Percentiles rank a stretch among this genome's conserved stretches.
These are phyloP conservation scores for Fopius arisanus DNA, from an alignment of 1,140 invertebrate genomes.

Conservation along the genomic window DNA sequence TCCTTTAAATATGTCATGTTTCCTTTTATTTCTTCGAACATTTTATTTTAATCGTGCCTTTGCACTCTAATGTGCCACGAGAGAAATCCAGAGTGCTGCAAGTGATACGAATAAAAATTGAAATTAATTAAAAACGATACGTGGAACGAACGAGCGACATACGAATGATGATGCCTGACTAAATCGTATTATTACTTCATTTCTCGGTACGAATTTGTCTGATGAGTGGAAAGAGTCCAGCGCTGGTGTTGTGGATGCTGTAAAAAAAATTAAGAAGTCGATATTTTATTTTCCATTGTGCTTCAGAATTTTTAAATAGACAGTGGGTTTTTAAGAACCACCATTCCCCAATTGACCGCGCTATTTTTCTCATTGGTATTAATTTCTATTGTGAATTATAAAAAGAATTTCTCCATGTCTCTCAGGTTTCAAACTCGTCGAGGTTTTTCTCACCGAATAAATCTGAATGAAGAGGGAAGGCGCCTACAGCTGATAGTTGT, in stretches of 20 bases:
- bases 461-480: neutral
- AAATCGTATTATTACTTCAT: conserved; percentile 26
- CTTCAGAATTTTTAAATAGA: neutral
- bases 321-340: neutral
- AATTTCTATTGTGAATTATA: conserved; percentile 4
- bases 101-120: conserved; percentile 14
- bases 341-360: too few relatives aligned
- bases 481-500: neutral
- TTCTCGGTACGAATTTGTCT: conserved; percentile 23
- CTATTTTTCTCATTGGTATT: neutral
- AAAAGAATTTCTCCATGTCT: conserved; percentile 6
- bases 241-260: neutral
- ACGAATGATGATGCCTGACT: neutral
- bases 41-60: neutral
- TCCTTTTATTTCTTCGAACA: neutral
- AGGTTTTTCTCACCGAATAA: neutral
- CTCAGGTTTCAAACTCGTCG: conserved; percentile 1
- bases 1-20: neutral
- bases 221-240: neutral
- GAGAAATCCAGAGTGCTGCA: neutral
- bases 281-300: neutral
- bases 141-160: conserved; percentile 26
- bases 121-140: conserved; percentile 19
- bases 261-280: neutral
- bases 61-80: neutral